Percentiles rank a stretch among this genome's conserved stretches.
Evolutionary conservation across 1,140 invertebrate genomes (phyloP).

Genomic region (Proctacanthus coquilletti): DNA sequence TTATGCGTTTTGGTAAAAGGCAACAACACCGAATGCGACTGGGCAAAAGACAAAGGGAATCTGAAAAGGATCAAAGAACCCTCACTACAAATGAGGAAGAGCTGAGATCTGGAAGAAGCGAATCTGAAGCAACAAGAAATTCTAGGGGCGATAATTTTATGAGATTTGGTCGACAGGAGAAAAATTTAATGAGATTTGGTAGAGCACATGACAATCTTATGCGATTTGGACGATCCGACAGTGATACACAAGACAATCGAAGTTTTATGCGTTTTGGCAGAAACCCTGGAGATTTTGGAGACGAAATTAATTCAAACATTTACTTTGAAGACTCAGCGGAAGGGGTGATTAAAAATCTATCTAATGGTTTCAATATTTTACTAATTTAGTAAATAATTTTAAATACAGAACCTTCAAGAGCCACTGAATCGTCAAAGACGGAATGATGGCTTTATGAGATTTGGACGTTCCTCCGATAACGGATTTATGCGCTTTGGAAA

Average conservation of each 20-base stretch:
- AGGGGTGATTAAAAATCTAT: no score
- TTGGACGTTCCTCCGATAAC: not conserved
- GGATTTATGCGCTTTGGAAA: not conserved
- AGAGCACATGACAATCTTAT: constrained; percentile 1
- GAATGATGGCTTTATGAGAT: not conserved
- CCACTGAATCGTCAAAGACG: not conserved
- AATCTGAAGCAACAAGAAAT: not conserved
- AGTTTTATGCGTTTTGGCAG: constrained; percentile 1
- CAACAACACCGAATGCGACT: constrained; percentile 2
- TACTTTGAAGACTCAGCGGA: no score
- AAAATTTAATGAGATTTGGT: constrained; percentile 3
- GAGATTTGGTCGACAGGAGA: not conserved
- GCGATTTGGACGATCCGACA: constrained; percentile 2
- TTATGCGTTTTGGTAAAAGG: constrained; percentile 1
- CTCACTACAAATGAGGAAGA: not conserved
- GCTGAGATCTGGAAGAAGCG: not conserved
- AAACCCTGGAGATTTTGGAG: not conserved
- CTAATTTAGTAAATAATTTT: no score
- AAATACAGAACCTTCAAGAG: no score
- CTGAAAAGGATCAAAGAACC: not conserved
- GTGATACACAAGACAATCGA: not conserved
- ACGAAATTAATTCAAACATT: no score
- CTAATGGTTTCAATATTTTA: no score
- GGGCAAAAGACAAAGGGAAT: not conserved
- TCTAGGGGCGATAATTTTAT: not conserved